Conservation (phyloP, 2,797 vertebrate species). For the Lepilemur septentrionalis region DNA sequence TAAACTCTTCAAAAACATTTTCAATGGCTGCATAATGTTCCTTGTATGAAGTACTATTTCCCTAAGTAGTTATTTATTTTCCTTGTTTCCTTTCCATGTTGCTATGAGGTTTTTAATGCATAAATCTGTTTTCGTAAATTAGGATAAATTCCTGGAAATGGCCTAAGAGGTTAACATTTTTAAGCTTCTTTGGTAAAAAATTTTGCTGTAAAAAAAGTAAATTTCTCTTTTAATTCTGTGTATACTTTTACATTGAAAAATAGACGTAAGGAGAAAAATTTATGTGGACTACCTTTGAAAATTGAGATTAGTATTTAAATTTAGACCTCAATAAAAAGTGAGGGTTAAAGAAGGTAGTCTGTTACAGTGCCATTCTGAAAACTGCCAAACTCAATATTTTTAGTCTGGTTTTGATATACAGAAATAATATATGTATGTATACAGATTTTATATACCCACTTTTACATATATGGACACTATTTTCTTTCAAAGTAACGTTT, state of each 20-base stretch:
- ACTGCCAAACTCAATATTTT: background rate
- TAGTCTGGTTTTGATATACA: background rate
- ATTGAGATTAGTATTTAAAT: conserved; percentile 30
- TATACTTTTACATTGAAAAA: conserved; percentile 23
- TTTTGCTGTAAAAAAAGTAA: conserved; percentile 24
- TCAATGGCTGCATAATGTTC: conserved; percentile 1
- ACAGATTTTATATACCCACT: background rate
- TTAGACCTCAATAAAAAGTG: background rate
- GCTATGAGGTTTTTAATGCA: background rate
- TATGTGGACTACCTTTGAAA: conserved; percentile 40
- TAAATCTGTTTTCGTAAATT: conserved; percentile 27
- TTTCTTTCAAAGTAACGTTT: conserved; percentile 3
- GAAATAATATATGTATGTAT: background rate
- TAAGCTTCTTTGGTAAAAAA: background rate
- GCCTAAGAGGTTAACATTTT: background rate
- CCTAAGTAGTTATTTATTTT: conserved; percentile 35
- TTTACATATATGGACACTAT: background rate
- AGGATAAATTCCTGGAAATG: conserved; percentile 17
- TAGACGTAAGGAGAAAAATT: conserved; percentile 15
- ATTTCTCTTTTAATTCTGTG: background rate
- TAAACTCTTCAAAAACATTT: conserved; percentile 35
- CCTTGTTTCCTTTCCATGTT: conserved; percentile 29
- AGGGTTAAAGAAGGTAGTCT: background rate
- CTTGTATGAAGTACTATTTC: conserved; percentile 1
- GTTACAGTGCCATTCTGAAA: background rate